phyloP scores from a whole-genome alignment of 2,797 vertebrate genomes.

The Danio kyathit region DNA sequence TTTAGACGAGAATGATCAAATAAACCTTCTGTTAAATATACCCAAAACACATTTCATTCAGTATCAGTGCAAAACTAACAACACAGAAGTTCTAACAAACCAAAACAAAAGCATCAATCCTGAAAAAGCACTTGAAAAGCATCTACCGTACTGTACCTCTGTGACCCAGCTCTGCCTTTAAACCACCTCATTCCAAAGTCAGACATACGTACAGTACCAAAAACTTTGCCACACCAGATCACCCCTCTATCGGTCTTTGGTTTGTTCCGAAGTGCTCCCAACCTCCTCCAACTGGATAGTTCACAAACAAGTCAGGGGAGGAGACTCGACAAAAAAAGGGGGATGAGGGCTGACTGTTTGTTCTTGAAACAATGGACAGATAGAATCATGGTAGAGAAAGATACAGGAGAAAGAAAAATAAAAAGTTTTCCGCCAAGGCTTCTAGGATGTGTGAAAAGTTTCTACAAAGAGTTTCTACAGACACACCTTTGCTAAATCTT shows the following conservation, averaged over 20 bases:
- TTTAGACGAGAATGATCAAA: neutral
- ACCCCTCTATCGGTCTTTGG: slow-evolving; percentile 48
- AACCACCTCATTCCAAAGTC: slow-evolving; percentile 34
- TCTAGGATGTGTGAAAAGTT: slow-evolving; percentile 46
- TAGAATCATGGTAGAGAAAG: slow-evolving; percentile 53
- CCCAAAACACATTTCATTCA: neutral
- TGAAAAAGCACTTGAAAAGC: slow-evolving; percentile 29
- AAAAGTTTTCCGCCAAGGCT: slow-evolving; percentile 37
- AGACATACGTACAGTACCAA: slow-evolving; percentile 2
- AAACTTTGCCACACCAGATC: slow-evolving; percentile 26
- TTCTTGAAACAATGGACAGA: slow-evolving; percentile 66
- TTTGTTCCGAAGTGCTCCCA: slow-evolving; percentile 44
- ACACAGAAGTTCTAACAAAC: neutral
- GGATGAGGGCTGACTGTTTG: slow-evolving; percentile 60
- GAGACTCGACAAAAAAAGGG: slow-evolving; percentile 30
- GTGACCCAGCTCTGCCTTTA: slow-evolving; percentile 32
- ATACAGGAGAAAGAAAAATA: slow-evolving; percentile 27
- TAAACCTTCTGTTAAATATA: neutral
- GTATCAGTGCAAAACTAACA: neutral
- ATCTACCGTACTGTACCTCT: slow-evolving; percentile 42
- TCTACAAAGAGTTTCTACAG: neutral
- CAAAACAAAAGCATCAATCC: slow-evolving; percentile 15
- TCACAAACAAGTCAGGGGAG: slow-evolving; percentile 46
- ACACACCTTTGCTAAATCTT: slow-evolving; percentile 31
- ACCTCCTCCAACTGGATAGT: slow-evolving; percentile 58